A percentile compares a stretch with the other conserved stretches of the same genome.
Conservation (phyloP, 2,888 invertebrate species). For the Nemurella pictetii region DNA sequence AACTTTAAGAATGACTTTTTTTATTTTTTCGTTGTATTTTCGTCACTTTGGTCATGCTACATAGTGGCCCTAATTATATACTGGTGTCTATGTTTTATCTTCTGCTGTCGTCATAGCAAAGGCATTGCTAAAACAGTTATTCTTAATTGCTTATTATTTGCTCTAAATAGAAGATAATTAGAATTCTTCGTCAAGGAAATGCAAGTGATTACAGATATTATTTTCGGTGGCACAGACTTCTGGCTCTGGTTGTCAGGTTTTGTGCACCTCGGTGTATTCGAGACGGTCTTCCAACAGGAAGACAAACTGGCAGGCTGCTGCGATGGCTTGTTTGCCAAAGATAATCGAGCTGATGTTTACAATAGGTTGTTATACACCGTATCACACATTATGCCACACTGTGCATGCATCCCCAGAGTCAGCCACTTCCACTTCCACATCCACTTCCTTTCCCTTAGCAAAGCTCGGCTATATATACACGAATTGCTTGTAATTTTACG, state of each 20-base stretch:
- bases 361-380: conserved; percentile 13
- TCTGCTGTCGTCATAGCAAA: neutral
- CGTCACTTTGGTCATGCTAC: neutral
- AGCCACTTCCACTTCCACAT: neutral
- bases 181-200: neutral
- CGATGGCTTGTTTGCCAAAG: conserved; percentile 28
- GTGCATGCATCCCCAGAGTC: neutral
- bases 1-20: neutral
- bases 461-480: neutral
- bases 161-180: neutral
- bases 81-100: neutral
- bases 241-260: neutral
- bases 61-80: neutral
- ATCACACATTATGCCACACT: conserved; percentile 25
- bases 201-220: neutral
- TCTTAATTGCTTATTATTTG: neutral
- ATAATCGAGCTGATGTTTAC: conserved; percentile 35
- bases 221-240: neutral
- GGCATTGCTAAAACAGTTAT: neutral
- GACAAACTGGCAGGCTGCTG: neutral
- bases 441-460: neutral
- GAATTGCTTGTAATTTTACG: neutral
- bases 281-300: neutral
- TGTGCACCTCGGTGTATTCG: neutral
- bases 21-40: too few relatives aligned